Conservation (phyloP, 2,888 invertebrate genomes). For the Philopedon plagiatum region DNA sequence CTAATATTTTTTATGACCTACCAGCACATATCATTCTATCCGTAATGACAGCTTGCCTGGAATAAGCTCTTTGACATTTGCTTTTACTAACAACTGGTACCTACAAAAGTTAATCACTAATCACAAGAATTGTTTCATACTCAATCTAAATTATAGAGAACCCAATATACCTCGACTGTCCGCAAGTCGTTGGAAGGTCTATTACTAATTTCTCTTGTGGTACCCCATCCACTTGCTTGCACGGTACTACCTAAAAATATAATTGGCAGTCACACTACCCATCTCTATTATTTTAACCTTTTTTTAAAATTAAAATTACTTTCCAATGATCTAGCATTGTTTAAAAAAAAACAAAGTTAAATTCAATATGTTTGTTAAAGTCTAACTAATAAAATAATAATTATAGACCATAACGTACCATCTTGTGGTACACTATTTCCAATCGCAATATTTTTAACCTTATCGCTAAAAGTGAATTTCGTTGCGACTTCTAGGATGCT, state of each 20-base stretch:
- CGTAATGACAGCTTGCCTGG: conserved; percentile 65
- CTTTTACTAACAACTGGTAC: conserved; percentile 43
- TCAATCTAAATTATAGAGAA: no score
- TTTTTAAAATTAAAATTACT: no score
- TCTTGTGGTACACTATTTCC: conserved; percentile 34
- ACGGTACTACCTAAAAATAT: conserved; percentile 39
- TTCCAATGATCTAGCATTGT: no score
- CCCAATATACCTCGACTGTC: conserved; percentile 45
- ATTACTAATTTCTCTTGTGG: conserved; percentile 32
- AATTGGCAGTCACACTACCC: no score
- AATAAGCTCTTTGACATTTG: conserved; percentile 39
- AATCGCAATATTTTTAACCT: conserved; percentile 21
- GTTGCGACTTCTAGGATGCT: conserved; percentile 31
- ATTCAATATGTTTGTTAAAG: no score
- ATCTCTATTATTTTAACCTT: no score
- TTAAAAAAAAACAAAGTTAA: no score
- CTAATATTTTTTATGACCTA: conserved; percentile 60
- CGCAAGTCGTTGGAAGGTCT: conserved; percentile 35
- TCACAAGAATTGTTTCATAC: no score
- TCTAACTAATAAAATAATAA: no score
- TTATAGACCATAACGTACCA: no score
- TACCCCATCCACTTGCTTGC: conserved; percentile 55
- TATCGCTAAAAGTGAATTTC: not conserved
- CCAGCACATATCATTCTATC: conserved; percentile 75
- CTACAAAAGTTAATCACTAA: conserved; percentile 2